Evolutionary conservation across 2,888 invertebrate species (phyloP), one percentile per base, ranked within the genome.

Genomic region (Tinea semifulvella): DNA sequence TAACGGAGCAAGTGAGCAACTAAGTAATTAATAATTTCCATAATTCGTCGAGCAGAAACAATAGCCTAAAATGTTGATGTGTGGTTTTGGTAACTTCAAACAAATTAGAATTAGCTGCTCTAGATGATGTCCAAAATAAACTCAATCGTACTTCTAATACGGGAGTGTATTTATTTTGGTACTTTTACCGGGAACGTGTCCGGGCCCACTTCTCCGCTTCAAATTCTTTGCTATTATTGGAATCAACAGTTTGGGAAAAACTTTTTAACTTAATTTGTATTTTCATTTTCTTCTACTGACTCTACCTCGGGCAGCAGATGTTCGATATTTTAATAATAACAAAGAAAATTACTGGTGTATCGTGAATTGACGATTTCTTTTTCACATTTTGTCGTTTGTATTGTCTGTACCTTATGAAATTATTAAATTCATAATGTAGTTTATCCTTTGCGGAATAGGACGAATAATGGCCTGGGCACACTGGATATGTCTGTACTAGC

Each of bases 81-180:
- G n/a, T n/a, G n/a, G n/a, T n/a, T n/a, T n/a, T n/a, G n/a, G n/a
- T n/a, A n/a, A n/a, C n/a, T n/a, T n/a, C n/a, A n/a, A n/a, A n/a
- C n/a, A n/a, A n/a, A n/a, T n/a, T 26, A 11, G 26, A n/a, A 38
- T 48, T 45, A 61, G 25, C 63, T 53, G 7, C 70, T 63, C 64
- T 22, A 4, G 27, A 42, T 18, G 6, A 46, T 38, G 47, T 48
- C 45, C 56, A 28, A 48, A 42, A 27, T 42, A 43, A 43, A 31
- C 31, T 31, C 31, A 27, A 59, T 61, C 53, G 55, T 56, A 59
- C 60, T 60, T 56, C 57, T 61, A 67, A 69, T 67, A 65, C 61
- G 57, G 55, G 57, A 47, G 58, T 62, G 60, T 66, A 71, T 73
- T 68, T 72, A 74, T 74, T 70, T 71, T 69, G 66, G 70, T 68